These are phyloP conservation scores for Daphoenositta chrysoptera DNA, from an alignment of 2,113 vertebrate species.

Conservation along the genomic window DNA sequence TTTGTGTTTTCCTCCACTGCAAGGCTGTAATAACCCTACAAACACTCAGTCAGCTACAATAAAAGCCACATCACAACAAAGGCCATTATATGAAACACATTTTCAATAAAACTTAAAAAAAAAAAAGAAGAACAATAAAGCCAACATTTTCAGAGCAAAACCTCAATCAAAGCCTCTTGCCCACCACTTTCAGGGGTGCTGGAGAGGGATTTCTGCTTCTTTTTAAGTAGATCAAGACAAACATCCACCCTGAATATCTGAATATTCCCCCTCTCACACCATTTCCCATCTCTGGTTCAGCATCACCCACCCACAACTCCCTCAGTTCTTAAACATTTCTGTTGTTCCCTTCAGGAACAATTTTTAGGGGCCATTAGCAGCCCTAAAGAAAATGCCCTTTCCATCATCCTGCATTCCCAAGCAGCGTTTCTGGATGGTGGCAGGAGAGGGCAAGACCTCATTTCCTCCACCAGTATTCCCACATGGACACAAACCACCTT, in stretches of 20 bases:
- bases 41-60: background rate
- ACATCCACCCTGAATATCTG: background rate
- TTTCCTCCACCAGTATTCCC: background rate
- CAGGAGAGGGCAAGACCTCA: background rate
- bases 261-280: background rate
- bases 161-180: background rate
- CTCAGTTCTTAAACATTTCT: background rate
- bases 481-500: background rate
- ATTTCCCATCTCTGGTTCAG: background rate
- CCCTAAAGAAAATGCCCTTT: background rate
- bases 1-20: background rate
- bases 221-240: background rate
- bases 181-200: background rate
- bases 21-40: background rate
- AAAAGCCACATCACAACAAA: slow-evolving; percentile 36
- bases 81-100: background rate
- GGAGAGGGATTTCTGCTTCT: background rate
- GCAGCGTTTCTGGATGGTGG: rapidly evolving
- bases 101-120: background rate
- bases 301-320: background rate
- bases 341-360: background rate
- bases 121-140: background rate
- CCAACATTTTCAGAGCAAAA: background rate
- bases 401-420: background rate
- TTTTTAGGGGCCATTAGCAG: background rate